These are phyloP conservation scores for Eriocheir sinensis DNA, from an alignment of 1,140 invertebrate species.

Conservation along the genomic window DNA sequence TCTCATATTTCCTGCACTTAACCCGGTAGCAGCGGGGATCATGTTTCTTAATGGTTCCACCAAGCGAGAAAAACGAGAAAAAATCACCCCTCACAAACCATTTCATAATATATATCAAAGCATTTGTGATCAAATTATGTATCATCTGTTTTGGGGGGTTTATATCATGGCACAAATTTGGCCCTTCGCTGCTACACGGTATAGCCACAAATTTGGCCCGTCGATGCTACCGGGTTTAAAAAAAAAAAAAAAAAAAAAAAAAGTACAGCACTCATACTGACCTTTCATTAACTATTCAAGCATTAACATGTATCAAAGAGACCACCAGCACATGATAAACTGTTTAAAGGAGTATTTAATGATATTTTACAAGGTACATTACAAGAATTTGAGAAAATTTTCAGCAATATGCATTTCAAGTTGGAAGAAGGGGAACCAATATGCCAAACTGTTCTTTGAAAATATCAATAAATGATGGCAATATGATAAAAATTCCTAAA, in stretches of 20 bases:
- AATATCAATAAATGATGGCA: neutral
- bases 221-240: too few relatives aligned
- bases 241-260: too few relatives aligned
- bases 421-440: neutral
- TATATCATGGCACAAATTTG: too few relatives aligned
- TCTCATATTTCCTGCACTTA: neutral
- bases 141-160: too few relatives aligned
- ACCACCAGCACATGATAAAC: slow-evolving; percentile 65
- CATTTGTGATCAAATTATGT: too few relatives aligned
- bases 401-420: slow-evolving; percentile 19
- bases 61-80: too few relatives aligned
- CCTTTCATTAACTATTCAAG: neutral
- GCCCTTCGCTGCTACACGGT: too few relatives aligned
- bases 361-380: neutral
- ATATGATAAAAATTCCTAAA: neutral
- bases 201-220: too few relatives aligned
- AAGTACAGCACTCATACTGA: neutral
- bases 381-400: neutral
- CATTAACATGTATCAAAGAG: slow-evolving; percentile 37
- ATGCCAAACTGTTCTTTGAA: neutral
- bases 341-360: neutral
- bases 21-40: neutral
- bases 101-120: too few relatives aligned
- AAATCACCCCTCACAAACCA: too few relatives aligned
- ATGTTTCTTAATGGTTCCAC: too few relatives aligned